A percentile compares a stretch with the other conserved stretches of the same genome.
Conservation (phyloP, 2,888 invertebrate genomes). For the Euzophera pinguis region DNA sequence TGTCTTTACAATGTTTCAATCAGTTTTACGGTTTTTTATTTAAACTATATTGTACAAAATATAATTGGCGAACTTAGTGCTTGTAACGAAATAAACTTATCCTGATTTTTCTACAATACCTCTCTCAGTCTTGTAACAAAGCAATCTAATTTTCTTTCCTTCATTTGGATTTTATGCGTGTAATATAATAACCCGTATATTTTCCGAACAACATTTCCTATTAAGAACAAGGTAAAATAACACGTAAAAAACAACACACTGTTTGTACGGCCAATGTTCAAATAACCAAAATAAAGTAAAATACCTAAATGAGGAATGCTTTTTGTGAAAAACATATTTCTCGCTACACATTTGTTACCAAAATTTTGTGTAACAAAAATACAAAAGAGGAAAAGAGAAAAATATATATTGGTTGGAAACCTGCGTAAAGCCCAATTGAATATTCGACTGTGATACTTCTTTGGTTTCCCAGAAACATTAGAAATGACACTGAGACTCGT, state of each 20-base stretch:
- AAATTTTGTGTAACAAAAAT: neutral
- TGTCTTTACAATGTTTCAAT: too few species aligned
- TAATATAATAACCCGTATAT: conserved; percentile 3
- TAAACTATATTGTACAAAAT: too few species aligned
- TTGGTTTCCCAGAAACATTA: conserved; percentile 60
- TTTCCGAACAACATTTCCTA: neutral
- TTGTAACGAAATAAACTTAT: too few species aligned
- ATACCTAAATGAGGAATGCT: neutral
- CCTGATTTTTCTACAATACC: too few species aligned
- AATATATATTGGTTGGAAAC: conserved; percentile 35
- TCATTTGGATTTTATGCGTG: conserved; percentile 1
- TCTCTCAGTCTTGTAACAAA: neutral
- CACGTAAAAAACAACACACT: neutral
- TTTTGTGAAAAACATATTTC: conserved; percentile 1
- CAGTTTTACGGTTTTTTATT: too few species aligned
- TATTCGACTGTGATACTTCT: conserved; percentile 61
- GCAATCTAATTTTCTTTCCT: neutral
- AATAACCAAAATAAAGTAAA: neutral
- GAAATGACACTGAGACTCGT: conserved; percentile 55
- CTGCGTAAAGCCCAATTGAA: conserved; percentile 55
- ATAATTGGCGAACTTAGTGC: too few species aligned
- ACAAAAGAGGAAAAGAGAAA: conserved; percentile 22
- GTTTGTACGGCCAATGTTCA: neutral
- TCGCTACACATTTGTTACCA: neutral
- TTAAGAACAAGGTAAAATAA: conserved; percentile 5